Evolutionary conservation across 1,140 invertebrate species (phyloP).

Genomic region (Aphaenogaster floridana): DNA sequence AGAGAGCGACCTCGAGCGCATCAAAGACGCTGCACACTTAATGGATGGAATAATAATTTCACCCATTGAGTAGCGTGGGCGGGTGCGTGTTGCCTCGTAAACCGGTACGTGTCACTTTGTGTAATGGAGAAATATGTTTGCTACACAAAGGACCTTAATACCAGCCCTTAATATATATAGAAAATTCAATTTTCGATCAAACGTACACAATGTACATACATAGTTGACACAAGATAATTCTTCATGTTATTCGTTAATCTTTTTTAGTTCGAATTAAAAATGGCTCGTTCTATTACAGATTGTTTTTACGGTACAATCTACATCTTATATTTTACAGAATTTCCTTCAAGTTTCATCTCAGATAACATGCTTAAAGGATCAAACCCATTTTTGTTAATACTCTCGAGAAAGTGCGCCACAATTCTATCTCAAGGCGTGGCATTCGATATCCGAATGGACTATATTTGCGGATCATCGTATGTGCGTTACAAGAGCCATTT

Average conservation of each 20-base stretch:
- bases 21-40: constrained; percentile 48
- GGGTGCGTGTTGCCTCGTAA: background rate
- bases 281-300: background rate
- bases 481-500: constrained; percentile 44
- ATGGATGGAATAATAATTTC: constrained; percentile 57
- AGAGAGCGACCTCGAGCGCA: constrained; percentile 12
- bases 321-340: background rate
- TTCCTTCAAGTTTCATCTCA: background rate
- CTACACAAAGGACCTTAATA: background rate
- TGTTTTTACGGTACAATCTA: background rate
- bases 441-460: constrained; percentile 21
- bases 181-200: constrained; percentile 2
- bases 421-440: background rate
- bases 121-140: constrained; percentile 28
- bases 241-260: background rate
- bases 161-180: background rate
- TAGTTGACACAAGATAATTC: background rate
- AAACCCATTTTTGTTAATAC: constrained; percentile 21
- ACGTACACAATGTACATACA: no score
- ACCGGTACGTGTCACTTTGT: constrained; percentile 1
- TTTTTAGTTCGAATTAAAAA: background rate
- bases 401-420: background rate
- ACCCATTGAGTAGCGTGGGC: background rate
- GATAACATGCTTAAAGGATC: constrained; percentile 2
- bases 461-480: constrained; percentile 25